Conservation (phyloP, 2,113 vertebrate genomes). For the Epinephelus moara region DNA sequence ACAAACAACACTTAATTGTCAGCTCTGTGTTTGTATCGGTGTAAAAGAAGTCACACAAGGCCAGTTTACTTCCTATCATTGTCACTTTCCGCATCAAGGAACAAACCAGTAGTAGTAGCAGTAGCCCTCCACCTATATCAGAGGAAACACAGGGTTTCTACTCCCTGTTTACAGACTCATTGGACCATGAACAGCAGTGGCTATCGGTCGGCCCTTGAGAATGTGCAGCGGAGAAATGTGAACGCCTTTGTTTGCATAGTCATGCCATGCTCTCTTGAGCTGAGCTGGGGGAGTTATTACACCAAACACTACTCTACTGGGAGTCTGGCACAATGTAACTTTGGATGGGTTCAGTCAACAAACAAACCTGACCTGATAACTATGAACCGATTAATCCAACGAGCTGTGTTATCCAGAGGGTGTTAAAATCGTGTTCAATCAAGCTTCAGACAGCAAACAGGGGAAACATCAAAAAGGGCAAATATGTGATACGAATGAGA, state of each 20-base stretch:
- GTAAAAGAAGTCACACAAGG: slow-evolving; percentile 1
- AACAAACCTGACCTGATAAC: slow-evolving; percentile 17
- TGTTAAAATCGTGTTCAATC: background rate
- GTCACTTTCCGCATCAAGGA: slow-evolving; percentile 23
- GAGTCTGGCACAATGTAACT: slow-evolving; percentile 47
- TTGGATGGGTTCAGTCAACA: slow-evolving; percentile 48
- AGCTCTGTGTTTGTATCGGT: background rate
- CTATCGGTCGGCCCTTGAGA: slow-evolving; percentile 1
- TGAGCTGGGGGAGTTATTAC: slow-evolving; percentile 50
- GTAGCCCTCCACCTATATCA: background rate
- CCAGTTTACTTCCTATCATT: slow-evolving; percentile 34
- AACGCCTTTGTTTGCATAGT: slow-evolving; percentile 69
- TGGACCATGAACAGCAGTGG: slow-evolving; percentile 11
- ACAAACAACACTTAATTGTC: slow-evolving; percentile 2
- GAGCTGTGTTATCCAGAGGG: background rate
- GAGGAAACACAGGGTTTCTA: slow-evolving; percentile 47
- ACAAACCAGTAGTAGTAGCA: background rate
- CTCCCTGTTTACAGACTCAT: slow-evolving; percentile 33
- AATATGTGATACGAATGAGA: background rate
- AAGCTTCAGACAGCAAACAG: background rate
- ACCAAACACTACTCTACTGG: slow-evolving; percentile 51
- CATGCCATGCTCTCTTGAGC: slow-evolving; percentile 42
- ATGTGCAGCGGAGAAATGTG: slow-evolving; percentile 35
- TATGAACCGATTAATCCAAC: background rate
- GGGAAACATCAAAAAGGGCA: background rate